Evolutionary conservation across 2,797 vertebrate species (phyloP).

Genomic region (Antennarius maculatus): DNA sequence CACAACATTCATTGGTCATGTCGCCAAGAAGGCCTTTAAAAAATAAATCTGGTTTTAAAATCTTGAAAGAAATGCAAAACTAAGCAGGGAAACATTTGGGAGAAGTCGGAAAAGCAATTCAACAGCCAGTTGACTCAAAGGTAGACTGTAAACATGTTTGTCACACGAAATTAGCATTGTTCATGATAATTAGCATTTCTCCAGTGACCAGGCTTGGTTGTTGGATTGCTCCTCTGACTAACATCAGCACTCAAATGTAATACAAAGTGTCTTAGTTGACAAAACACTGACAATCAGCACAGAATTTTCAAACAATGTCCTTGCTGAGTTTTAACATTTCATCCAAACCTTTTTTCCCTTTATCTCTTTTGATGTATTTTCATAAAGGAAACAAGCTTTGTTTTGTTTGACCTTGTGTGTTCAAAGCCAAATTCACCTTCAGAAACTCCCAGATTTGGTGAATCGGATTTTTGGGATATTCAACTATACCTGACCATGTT

Average conservation of each 20-base stretch:
- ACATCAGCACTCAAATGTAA: conserved; percentile 15
- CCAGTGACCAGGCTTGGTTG: conserved; percentile 31
- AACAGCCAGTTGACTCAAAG: conserved; percentile 38
- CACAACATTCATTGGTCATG: conserved; percentile 41
- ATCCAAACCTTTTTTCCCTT: conserved; percentile 12
- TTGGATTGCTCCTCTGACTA: conserved; percentile 29
- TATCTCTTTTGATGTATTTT: conserved; percentile 58
- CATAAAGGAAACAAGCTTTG: conserved; percentile 47
- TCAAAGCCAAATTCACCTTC: conserved; percentile 41
- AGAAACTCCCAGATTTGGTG: conserved; percentile 44
- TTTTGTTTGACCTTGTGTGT: conserved; percentile 37
- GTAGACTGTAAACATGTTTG: conserved; percentile 49
- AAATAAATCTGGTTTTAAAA: conserved; percentile 70
- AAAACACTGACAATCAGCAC: background rate
- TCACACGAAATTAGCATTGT: background rate
- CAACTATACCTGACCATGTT: conserved; percentile 27
- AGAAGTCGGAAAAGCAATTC: conserved; percentile 34
- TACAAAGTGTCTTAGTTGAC: conserved; percentile 12
- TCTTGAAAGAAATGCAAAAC: conserved; percentile 50
- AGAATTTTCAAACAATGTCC: conserved; percentile 25
- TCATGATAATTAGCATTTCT: conserved; percentile 8
- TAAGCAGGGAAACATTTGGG: conserved; percentile 49
- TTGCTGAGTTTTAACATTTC: conserved; percentile 56
- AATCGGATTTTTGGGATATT: conserved; percentile 28
- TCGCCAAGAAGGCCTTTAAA: conserved; percentile 32